Conservation (phyloP, 2,888 invertebrate genomes). For the Hydropsyche betteni region DNA sequence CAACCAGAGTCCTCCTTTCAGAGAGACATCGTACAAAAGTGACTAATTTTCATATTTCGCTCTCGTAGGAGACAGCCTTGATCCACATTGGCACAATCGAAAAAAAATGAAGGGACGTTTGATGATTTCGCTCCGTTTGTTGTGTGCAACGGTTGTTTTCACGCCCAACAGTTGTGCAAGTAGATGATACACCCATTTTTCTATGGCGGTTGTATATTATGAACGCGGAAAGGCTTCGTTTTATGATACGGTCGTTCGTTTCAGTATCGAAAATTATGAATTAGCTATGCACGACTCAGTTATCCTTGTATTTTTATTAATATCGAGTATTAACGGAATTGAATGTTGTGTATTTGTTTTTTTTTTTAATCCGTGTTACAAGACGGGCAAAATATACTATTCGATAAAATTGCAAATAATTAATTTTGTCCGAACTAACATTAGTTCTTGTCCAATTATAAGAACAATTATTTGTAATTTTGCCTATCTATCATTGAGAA, state of each 20-base stretch:
- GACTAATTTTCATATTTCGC: slow-evolving; percentile 22
- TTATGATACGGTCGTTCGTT: no score
- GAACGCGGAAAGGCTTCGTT: no score
- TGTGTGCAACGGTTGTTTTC: no score
- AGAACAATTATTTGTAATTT: neutral
- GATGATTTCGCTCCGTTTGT: neutral
- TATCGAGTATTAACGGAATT: no score
- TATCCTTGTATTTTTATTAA: no score
- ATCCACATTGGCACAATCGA: slow-evolving; percentile 6
- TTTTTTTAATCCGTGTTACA: neutral
- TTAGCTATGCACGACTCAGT: no score
- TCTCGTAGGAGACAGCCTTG: slow-evolving; percentile 5
- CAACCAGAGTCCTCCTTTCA: neutral
- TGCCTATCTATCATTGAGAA: neutral
- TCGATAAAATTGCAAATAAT: slow-evolving; percentile 8
- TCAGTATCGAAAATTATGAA: no score
- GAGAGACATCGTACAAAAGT: slow-evolving; percentile 10
- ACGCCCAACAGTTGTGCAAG: no score
- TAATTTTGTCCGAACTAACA: neutral
- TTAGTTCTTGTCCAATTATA: neutral
- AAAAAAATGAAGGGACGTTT: slow-evolving; percentile 5
- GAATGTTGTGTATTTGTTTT: no score
- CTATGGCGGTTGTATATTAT: no score
- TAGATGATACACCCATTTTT: no score
- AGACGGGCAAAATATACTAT: neutral